A percentile compares a stretch with the other conserved stretches of the same genome.
These are phyloP conservation scores for Adelognathus sp. DNA, from an alignment of 2,888 invertebrate species.

Conservation along the genomic window DNA sequence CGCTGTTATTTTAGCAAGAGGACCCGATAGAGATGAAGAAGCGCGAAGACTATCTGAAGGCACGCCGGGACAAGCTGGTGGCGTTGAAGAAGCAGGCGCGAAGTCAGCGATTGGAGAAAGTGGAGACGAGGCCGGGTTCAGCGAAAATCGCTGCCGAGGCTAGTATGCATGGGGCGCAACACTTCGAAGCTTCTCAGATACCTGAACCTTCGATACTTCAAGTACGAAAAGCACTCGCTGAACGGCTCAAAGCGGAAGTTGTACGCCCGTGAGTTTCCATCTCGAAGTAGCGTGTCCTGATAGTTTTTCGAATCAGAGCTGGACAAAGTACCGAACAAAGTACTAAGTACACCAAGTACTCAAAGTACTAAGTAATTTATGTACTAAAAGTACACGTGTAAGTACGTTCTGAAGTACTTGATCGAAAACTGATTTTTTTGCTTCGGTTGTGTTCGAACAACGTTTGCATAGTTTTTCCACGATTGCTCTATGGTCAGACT, in stretches of 20 bases:
- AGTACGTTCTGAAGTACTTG: no score
- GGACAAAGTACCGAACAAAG: no score
- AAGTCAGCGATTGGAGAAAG: slow-evolving; percentile 88
- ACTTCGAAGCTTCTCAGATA: slow-evolving; percentile 68
- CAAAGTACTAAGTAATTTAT: no score
- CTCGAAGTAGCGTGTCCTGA: not conserved
- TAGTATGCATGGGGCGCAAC: slow-evolving; percentile 75
- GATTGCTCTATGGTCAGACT: no score
- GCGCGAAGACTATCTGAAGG: slow-evolving; percentile 92
- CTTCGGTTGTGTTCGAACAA: no score
- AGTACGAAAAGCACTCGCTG: slow-evolving; percentile 91
- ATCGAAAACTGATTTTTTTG: no score
- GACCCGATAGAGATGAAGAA: slow-evolving; percentile 86
- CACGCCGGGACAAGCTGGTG: slow-evolving; percentile 95
- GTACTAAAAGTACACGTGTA: no score
- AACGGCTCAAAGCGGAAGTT: slow-evolving; percentile 92
- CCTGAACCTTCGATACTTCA: slow-evolving; percentile 85
- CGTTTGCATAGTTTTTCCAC: no score
- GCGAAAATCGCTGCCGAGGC: slow-evolving; percentile 75
- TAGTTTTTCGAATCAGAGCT: no score
- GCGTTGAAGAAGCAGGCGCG: slow-evolving; percentile 94
- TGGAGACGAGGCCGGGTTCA: slow-evolving; percentile 81
- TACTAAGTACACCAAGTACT: no score
- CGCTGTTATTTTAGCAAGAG: slow-evolving; percentile 40
- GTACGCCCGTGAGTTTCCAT: slow-evolving; percentile 83